These are phyloP conservation scores for Terrapene triunguis DNA, from an alignment of 2,113 vertebrate species.

Conservation along the genomic window DNA sequence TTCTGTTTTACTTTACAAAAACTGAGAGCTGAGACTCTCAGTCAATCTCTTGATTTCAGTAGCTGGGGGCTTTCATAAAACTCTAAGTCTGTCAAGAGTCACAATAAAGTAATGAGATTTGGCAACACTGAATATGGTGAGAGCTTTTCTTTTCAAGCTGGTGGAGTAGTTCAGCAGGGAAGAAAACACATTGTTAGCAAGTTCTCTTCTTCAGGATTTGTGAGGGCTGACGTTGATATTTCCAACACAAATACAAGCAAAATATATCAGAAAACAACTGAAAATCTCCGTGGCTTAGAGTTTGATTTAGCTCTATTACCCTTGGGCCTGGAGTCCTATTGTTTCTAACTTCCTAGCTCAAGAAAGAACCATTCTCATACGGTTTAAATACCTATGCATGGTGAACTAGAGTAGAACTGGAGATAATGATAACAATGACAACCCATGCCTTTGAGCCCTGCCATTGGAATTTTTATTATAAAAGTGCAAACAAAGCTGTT, in stretches of 20 bases:
- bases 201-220: conserved; percentile 20
- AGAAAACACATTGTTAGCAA: not conserved
- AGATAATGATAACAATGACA: no score
- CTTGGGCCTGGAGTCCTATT: no score
- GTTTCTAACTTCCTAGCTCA: no score
- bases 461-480: not conserved
- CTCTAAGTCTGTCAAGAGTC: not conserved
- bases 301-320: not conserved
- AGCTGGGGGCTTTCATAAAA: not conserved
- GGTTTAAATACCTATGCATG: no score
- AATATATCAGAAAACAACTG: not conserved
- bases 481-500: not conserved
- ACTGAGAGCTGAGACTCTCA: not conserved
- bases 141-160: not conserved
- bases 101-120: not conserved
- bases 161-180: conserved; percentile 1
- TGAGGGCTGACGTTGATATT: not conserved
- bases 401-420: no score
- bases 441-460: not conserved
- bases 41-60: not conserved
- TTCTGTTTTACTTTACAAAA: rapidly evolving
- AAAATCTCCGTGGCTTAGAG: rapidly evolving
- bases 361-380: no score
- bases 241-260: not conserved
- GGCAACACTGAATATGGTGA: not conserved